These are phyloP conservation scores for Hippocampus barbouri DNA, from an alignment of 2,113 vertebrate species.

Conservation along the genomic window DNA sequence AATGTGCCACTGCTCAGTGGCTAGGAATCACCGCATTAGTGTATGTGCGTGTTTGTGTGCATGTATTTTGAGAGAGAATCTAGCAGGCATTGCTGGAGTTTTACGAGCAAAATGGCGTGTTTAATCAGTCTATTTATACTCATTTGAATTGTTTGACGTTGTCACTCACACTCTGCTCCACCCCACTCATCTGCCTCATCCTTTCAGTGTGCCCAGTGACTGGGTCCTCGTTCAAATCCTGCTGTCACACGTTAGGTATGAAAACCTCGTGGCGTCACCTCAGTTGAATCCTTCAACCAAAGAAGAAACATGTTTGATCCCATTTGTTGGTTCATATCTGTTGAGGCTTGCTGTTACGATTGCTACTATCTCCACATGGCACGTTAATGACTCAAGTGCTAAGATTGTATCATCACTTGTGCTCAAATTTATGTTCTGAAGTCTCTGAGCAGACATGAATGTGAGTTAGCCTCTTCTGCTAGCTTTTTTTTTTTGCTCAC, in stretches of 20 bases:
- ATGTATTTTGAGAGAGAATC: not conserved
- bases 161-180: not conserved
- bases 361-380: not conserved
- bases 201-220: constrained; percentile 31
- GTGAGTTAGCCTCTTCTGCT: too few relatives aligned
- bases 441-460: not conserved
- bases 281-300: constrained; percentile 25
- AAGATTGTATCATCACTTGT: not conserved
- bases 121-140: constrained; percentile 54
- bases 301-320: not conserved
- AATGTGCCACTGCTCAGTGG: not conserved
- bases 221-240: constrained; percentile 47
- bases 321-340: not conserved
- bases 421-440: not conserved
- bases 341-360: not conserved
- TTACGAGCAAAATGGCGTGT: constrained; percentile 25
- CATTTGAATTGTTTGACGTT: constrained; percentile 36
- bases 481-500: too few relatives aligned
- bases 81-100: constrained; percentile 12
- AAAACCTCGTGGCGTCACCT: constrained; percentile 31
- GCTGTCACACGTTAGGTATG: constrained; percentile 36
- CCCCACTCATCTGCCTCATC: constrained; percentile 38
- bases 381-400: not conserved
- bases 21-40: not conserved
- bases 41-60: constrained; percentile 16